These are phyloP conservation scores for Gadopsis bispinosus DNA, from an alignment of 2,797 vertebrate genomes.

Conservation along the genomic window DNA sequence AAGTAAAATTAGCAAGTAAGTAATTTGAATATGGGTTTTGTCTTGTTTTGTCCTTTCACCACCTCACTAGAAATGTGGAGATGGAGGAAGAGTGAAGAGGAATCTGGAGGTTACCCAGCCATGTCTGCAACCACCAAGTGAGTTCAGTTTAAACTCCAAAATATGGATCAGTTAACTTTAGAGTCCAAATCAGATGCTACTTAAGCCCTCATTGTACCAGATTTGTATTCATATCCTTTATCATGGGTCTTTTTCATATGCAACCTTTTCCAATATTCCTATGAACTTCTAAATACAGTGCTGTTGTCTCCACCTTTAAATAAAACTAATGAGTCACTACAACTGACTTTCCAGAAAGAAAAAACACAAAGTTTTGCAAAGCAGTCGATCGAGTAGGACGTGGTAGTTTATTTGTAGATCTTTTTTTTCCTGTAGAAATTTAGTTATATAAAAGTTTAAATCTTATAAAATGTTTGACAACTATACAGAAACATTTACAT, in stretches of 20 bases:
- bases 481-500: too few relatives aligned
- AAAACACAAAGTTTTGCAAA: neutral
- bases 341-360: neutral
- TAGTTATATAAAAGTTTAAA: neutral
- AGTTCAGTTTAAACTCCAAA: constrained; percentile 75
- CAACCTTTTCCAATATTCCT: neutral
- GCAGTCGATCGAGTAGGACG: neutral
- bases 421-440: neutral
- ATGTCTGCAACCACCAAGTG: constrained; percentile 70
- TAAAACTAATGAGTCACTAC: neutral
- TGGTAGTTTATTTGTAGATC: neutral
- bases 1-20: too few relatives aligned
- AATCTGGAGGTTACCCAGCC: constrained; percentile 77
- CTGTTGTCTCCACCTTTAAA: neutral
- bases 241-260: neutral
- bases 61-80: constrained; percentile 72
- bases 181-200: neutral
- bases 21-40: neutral
- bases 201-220: neutral
- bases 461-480: constrained; percentile 3
- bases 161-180: constrained; percentile 9
- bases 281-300: neutral
- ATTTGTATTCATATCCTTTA: neutral
- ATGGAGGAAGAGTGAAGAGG: constrained; percentile 75
- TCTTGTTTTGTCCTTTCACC: constrained; percentile 19